Conservation (phyloP, 1,140 invertebrate species). For the Drosophila micromelanica region DNA sequence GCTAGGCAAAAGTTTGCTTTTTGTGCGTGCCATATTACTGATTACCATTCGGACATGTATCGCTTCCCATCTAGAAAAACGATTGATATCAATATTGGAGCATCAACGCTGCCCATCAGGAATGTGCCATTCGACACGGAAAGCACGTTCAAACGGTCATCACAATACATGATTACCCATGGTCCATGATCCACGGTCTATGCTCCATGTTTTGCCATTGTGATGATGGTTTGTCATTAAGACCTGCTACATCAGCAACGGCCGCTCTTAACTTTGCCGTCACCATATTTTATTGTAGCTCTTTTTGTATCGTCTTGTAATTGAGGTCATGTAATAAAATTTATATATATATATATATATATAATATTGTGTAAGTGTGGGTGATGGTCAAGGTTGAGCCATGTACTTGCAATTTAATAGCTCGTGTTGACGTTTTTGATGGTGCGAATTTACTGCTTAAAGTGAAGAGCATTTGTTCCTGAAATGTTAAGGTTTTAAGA, state of each 20-base stretch:
- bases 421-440: conserved; percentile 26
- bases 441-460: conserved; percentile 28
- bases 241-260: conserved; percentile 26
- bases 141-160: conserved; percentile 17
- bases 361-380: neutral
- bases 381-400: conserved; percentile 1
- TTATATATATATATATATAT: conserved; percentile 8
- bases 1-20: conserved; percentile 54
- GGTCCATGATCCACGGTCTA: neutral
- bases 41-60: conserved; percentile 54
- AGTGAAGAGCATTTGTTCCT: no score
- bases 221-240: conserved; percentile 70
- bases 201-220: conserved; percentile 27
- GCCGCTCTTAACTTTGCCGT: conserved; percentile 11
- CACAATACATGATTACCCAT: conserved; percentile 9
- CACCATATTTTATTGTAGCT: conserved; percentile 52
- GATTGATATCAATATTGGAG: conserved; percentile 77
- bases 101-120: conserved; percentile 52
- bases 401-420: conserved; percentile 52
- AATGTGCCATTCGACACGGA: conserved; percentile 29
- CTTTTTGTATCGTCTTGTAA: conserved; percentile 42
- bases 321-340: conserved; percentile 67
- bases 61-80: conserved; percentile 58
- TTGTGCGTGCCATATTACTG: conserved; percentile 61
- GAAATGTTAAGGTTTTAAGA: neutral